A percentile compares a stretch with the other conserved stretches of the same genome.
phyloP scores from a whole-genome alignment of 2,888 invertebrate species.

The Diploptera punctata region DNA sequence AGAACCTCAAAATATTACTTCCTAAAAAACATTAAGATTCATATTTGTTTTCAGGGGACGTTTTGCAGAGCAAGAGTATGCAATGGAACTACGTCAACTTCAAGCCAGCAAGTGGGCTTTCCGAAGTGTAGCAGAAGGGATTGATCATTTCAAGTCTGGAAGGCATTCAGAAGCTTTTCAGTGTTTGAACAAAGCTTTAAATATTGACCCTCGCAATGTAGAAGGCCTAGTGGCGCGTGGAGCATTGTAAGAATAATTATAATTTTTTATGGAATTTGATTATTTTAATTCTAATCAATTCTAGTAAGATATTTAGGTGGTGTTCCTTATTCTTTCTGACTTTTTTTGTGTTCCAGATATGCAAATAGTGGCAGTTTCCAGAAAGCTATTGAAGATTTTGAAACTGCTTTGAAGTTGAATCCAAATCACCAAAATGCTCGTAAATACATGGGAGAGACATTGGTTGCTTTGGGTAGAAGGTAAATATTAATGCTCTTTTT shows the following conservation, averaged over 20 bases:
- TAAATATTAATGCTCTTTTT: no score
- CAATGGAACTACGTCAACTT: constrained; percentile 82
- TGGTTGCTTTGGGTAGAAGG: constrained; percentile 83
- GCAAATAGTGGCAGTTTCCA: constrained; percentile 94
- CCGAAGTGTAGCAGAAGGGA: constrained; percentile 93
- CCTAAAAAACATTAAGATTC: no score
- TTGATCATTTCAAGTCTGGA: constrained; percentile 92
- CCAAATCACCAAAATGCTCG: constrained; percentile 91
- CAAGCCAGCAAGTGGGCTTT: constrained; percentile 96
- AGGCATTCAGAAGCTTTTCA: constrained; percentile 94
- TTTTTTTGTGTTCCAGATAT: constrained; percentile 64
- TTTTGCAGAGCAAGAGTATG: constrained; percentile 82
- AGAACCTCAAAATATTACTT: no score
- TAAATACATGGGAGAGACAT: constrained; percentile 92
- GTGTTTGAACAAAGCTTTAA: constrained; percentile 90
- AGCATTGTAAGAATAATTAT: constrained; percentile 66
- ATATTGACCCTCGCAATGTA: constrained; percentile 89
- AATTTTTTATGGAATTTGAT: neutral
- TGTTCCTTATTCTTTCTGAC: neutral
- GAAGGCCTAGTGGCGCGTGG: constrained; percentile 92
- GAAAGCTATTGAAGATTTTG: constrained; percentile 94
- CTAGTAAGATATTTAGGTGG: neutral
- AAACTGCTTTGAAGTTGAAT: constrained; percentile 87
- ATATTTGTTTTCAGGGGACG: constrained; percentile 69
- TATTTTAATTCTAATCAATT: neutral